These are phyloP conservation scores for Lycaena phlaeas DNA, from an alignment of 2,888 invertebrate genomes.

Conservation along the genomic window DNA sequence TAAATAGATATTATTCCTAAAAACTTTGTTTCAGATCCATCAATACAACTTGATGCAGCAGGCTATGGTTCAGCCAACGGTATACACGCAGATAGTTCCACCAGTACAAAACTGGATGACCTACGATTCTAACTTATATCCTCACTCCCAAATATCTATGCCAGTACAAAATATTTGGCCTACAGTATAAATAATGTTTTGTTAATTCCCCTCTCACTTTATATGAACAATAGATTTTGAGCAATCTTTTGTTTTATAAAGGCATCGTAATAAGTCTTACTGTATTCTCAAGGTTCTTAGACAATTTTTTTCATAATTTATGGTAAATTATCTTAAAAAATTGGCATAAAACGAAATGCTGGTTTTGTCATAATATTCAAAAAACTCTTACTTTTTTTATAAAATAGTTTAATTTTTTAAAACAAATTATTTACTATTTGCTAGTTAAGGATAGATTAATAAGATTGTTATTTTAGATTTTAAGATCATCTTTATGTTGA, in stretches of 20 bases:
- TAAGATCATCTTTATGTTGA: no score
- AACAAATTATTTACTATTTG: no score
- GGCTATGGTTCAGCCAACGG: constrained; percentile 25
- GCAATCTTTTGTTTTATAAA: not conserved
- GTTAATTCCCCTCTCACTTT: constrained; percentile 6
- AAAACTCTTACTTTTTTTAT: no score
- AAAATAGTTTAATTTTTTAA: no score
- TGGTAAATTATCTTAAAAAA: not conserved
- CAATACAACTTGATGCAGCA: constrained; percentile 35
- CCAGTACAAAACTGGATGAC: constrained; percentile 32
- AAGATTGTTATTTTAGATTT: no score
- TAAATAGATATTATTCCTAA: no score
- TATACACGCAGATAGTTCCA: constrained; percentile 32
- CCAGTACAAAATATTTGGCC: constrained; percentile 35
- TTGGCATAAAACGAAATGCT: no score
- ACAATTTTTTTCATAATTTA: not conserved
- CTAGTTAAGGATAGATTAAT: no score
- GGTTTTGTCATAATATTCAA: no score
- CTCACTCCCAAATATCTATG: not conserved
- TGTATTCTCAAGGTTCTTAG: no score
- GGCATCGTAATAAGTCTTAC: no score
- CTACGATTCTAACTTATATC: not conserved
- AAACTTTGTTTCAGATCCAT: constrained; percentile 37
- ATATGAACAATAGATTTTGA: not conserved
- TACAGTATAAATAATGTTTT: constrained; percentile 27